Base-by-base conservation (phyloP, 2,113 vertebrate species). In the Parotia lawesii region DNA sequence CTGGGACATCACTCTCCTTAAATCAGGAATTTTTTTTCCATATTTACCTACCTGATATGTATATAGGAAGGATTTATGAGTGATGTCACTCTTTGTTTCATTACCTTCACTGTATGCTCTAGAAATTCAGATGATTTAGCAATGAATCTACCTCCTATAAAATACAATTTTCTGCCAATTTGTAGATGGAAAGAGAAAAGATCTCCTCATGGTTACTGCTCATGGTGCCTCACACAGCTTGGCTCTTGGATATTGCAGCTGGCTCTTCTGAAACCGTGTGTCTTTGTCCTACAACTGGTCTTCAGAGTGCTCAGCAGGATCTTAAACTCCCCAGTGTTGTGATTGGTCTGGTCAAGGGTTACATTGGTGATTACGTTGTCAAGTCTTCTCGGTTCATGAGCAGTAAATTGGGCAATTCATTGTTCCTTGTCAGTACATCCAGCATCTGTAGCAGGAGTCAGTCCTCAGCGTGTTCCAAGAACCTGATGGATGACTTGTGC, bases 391-490 rank as follows among this genome's bases (percentile, higher is more conserved):
- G 0, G 37, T 44, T 77, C 61, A 25, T 14, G n/a, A 77, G 60
- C 35, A 21, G 37, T 21, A 66, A 85, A 65, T 44, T 2, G 1
- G 71, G 54, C 40, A 57, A 28, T 29, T 14, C 1, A 1, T 10
- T 70, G 27, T 10, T 85, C 31, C 81, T 38, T 87, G 45, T 51
- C 37, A 23, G 37, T 62, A 56, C 4, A 2, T 47, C 16, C 42
- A 84, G 37, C 40, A 57, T 35, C 40, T 61, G 18, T 4, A 57
- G 38, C 37, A 77, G 56, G 31, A 77, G 70, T 6, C 3, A 1
- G 40, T 17, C 57, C 35, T 83, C 58, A 67, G 4, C 0, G 0
- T 1, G 1, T 60, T 64, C 53, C 48, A 64, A 19, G 23, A 89
- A 50, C 25, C 15, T 76, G 67, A 72, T n/a, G 80, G 53, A 76